These are phyloP conservation scores for Parelbella ahira DNA, from an alignment of 2,888 invertebrate species.

Conservation along the genomic window DNA sequence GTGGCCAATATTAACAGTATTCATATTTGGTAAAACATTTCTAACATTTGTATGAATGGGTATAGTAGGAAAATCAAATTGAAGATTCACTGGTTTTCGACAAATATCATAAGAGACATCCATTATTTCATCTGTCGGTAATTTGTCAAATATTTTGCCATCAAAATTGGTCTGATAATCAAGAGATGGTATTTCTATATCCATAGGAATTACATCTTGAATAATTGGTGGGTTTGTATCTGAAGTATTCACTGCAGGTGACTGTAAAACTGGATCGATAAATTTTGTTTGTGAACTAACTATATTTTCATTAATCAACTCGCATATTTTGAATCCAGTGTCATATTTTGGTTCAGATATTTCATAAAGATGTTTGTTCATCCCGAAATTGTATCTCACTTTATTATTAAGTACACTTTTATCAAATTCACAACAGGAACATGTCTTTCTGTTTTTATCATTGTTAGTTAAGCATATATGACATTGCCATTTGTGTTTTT, in stretches of 20 bases:
- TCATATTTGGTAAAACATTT: too few relatives aligned
- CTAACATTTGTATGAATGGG: too few relatives aligned
- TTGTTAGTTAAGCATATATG: slow-evolving; percentile 45
- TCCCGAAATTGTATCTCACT: slow-evolving; percentile 41
- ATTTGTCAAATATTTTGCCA: too few relatives aligned
- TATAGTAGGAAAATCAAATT: not conserved
- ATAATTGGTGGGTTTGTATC: too few relatives aligned
- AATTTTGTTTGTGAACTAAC: too few relatives aligned
- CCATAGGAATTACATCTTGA: slow-evolving; percentile 17
- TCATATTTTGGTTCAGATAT: slow-evolving; percentile 25
- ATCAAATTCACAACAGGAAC: slow-evolving; percentile 45
- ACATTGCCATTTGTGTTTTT: slow-evolving; percentile 44
- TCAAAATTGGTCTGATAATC: too few relatives aligned
- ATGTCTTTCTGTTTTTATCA: slow-evolving; percentile 34
- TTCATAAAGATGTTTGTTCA: slow-evolving; percentile 1
- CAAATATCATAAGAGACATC: slow-evolving; percentile 2
- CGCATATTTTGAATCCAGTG: too few relatives aligned
- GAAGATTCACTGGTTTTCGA: not conserved
- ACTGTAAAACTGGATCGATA: too few relatives aligned
- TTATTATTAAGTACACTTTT: slow-evolving; percentile 25
- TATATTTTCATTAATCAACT: too few relatives aligned
- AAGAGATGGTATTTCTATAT: slow-evolving; percentile 26
- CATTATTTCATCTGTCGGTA: slow-evolving; percentile 7
- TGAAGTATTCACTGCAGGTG: too few relatives aligned
- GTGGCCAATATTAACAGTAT: slow-evolving; percentile 46